Evolutionary conservation across 2,888 invertebrate genomes (phyloP), one percentile per base, ranked within the genome.

Genomic region (Nysson spinosus): DNA sequence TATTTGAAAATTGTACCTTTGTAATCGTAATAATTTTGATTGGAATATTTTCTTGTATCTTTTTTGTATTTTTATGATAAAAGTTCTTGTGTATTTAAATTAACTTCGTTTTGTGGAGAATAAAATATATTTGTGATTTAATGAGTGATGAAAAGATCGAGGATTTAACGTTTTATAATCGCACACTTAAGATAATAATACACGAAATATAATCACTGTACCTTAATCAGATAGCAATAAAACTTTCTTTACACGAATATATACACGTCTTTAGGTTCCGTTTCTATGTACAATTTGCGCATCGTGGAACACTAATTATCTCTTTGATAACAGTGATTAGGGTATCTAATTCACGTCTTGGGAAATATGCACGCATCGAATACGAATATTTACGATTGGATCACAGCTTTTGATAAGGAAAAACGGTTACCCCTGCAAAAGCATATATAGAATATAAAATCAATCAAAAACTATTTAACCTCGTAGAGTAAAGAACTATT

Each of bases 211-310:
- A 73, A 77, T 72, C 67, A 63, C 47, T 66, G 57, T 66, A 62
- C 63, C 60, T 72, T 57, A 61, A 74, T 73, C 65, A 63, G 68
- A 55, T 72, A 65, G 57, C 67, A 55, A 72, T 68, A 73, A 72
- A 72, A 76, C 61, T 69, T 70, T 78, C 71, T 78, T 79, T 80
- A 75, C 73, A 71, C 61, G 51, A 65, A 56, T 75, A 74, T 74
- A 50, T 74, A 74, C 68, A 73, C 24, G 44, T 54, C 54, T n/a
- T n/a, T 37, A 42, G 20, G 22, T 24, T 20, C 17, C 37, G 28
- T 9, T n/a, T 28, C 4, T 70, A 74, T 73, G 20, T 74, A 74
- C 67, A 70, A 17, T 54, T 37, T 34, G 20, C 43, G 40, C 43
- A 20, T 39, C 19, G 11, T 12, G 46, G 37, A 50, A 34, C 49